These are phyloP conservation scores for Axea sp. DNA, from an alignment of 2,888 invertebrate species.

Conservation along the genomic window DNA sequence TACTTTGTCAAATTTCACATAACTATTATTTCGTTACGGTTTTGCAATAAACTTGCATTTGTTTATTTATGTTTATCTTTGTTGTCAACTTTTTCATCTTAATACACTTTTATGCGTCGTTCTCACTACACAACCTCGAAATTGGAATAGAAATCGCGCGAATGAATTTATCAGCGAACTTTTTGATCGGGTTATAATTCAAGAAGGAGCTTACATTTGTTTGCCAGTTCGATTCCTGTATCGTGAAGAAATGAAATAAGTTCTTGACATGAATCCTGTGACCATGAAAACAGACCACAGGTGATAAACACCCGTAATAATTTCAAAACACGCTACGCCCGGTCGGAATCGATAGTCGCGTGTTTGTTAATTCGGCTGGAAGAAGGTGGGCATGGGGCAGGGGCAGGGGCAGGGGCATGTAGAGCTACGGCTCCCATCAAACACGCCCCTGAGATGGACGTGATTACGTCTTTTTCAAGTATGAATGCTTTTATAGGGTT, in stretches of 20 bases:
- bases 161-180: no score
- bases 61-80: no score
- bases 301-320: conserved; percentile 74
- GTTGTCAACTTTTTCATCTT: no score
- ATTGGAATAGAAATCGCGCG: no score
- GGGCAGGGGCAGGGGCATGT: neutral
- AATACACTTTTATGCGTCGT: no score
- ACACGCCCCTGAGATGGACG: conserved; percentile 51
- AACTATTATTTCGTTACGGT: no score
- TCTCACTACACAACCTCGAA: no score
- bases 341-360: conserved; percentile 47
- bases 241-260: conserved; percentile 59
- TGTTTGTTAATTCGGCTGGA: conserved; percentile 35
- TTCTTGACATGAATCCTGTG: conserved; percentile 75
- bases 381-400: no score
- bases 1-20: no score
- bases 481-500: conserved; percentile 27
- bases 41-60: no score
- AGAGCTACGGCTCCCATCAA: conserved; percentile 34
- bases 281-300: conserved; percentile 72
- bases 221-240: conserved; percentile 21
- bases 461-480: conserved; percentile 47
- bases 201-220: conserved; percentile 16
- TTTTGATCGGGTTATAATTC: no score
- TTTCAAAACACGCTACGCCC: conserved; percentile 70